Evolutionary conservation across 1,140 invertebrate species (phyloP).

Genomic region (Drosophila pectinifera): DNA sequence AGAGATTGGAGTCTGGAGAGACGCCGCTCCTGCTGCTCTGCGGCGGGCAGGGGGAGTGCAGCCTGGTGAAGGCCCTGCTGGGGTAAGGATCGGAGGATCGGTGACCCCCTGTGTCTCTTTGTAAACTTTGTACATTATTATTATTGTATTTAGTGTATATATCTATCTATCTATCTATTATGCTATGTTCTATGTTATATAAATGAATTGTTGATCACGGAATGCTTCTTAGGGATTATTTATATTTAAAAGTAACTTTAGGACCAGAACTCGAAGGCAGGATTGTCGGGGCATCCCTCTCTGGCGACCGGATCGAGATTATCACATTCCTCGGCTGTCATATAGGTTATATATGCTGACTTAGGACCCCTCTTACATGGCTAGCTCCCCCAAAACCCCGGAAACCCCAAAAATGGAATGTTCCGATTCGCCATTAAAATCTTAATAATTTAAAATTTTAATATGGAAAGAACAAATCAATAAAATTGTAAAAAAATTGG

Average conservation of each 20-base stretch:
- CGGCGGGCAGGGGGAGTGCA: constrained; percentile 18
- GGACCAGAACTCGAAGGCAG: neutral
- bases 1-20: constrained; percentile 4
- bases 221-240: neutral
- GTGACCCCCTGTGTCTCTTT: no score
- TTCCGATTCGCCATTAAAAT: no score
- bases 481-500: no score
- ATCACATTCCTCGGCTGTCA: constrained; percentile 52
- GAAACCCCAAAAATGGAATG: no score
- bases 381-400: constrained; percentile 4
- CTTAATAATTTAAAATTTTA: no score
- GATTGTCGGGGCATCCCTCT: neutral
- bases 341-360: no score
- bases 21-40: constrained; percentile 44
- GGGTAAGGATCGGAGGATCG: no score
- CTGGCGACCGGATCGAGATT: constrained; percentile 36
- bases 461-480: no score
- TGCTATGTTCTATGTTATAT: constrained; percentile 8
- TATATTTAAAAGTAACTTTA: neutral
- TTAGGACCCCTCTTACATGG: constrained; percentile 18
- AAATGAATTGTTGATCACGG: constrained; percentile 17
- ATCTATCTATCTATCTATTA: constrained; percentile 9
- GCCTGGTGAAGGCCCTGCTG: constrained; percentile 44
- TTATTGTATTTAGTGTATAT: constrained; percentile 16
- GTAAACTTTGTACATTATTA: constrained; percentile 13